A percentile compares a stretch with the other conserved stretches of the same genome.
Conservation (phyloP, 2,113 vertebrate genomes). For the Electrona antarctica region DNA sequence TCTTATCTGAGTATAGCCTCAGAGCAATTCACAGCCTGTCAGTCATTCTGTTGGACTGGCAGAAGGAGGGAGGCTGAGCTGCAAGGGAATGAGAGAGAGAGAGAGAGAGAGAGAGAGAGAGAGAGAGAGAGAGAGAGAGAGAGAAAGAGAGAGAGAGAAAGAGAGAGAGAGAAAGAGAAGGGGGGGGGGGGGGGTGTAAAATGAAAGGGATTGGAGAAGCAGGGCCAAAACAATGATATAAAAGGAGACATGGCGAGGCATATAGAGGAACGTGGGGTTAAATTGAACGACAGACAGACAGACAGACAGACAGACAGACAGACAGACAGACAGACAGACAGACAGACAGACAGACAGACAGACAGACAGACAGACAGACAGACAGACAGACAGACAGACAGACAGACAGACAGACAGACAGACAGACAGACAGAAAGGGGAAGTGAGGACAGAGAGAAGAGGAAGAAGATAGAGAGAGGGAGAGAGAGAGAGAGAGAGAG, state of each 20-base stretch:
- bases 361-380: conserved; percentile 52
- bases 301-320: conserved; percentile 54
- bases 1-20: conserved; percentile 76
- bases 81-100: conserved; percentile 50
- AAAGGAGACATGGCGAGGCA: too few species aligned
- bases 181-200: too few species aligned
- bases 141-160: neutral
- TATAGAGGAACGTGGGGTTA: too few species aligned
- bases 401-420: too few species aligned
- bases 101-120: conserved; percentile 57
- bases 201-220: too few species aligned
- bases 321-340: conserved; percentile 43
- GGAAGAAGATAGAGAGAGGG: conserved; percentile 47
- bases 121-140: conserved; percentile 44
- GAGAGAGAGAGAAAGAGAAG: neutral
- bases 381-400: conserved; percentile 53
- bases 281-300: conserved; percentile 8
- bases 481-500: conserved; percentile 37
- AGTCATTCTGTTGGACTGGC: conserved; percentile 68
- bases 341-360: conserved; percentile 39
- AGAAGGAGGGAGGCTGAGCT: conserved; percentile 51
- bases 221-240: too few species aligned
- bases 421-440: conserved; percentile 18
- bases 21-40: conserved; percentile 78
- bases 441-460: conserved; percentile 26